Evolutionary conservation across 2,888 invertebrate genomes (phyloP).

Genomic region (Lasius platythorax): DNA sequence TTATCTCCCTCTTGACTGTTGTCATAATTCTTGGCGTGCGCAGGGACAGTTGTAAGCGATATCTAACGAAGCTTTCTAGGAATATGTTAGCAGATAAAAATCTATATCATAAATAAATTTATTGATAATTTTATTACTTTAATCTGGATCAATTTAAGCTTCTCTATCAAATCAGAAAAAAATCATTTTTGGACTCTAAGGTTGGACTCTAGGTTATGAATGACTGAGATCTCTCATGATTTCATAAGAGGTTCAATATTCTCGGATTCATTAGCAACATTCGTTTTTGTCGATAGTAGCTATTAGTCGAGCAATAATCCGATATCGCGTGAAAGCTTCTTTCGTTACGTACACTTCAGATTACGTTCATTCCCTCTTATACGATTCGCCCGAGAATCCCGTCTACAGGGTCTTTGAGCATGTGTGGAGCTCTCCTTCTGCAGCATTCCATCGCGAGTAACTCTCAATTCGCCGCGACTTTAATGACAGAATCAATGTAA

Average conservation of each 20-base stretch:
- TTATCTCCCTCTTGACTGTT: constrained; percentile 25
- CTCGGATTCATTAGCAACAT: constrained; percentile 25
- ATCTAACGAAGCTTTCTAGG: neutral
- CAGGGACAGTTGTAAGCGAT: neutral
- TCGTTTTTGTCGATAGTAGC: constrained; percentile 40
- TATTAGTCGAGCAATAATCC: constrained; percentile 68
- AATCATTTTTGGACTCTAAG: neutral
- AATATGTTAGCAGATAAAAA: neutral
- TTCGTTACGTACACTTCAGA: constrained; percentile 56
- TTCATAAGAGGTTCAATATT: constrained; percentile 16
- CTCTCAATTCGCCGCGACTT: constrained; percentile 64
- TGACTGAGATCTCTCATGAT: constrained; percentile 4
- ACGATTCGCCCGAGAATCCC: constrained; percentile 34
- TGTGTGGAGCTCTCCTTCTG: constrained; percentile 24
- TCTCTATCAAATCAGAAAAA: constrained; percentile 5
- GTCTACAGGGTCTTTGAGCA: constrained; percentile 14
- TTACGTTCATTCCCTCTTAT: constrained; percentile 60
- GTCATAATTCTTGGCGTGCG: constrained; percentile 18
- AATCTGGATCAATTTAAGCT: neutral
- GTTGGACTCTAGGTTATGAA: neutral
- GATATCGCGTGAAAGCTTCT: constrained; percentile 37
- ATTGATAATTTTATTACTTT: neutral
- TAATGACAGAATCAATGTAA: constrained; percentile 52
- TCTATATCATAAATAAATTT: neutral
- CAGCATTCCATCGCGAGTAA: constrained; percentile 50